These are phyloP conservation scores for Graptemys geographica DNA, from an alignment of 2,797 vertebrate species.

Conservation along the genomic window DNA sequence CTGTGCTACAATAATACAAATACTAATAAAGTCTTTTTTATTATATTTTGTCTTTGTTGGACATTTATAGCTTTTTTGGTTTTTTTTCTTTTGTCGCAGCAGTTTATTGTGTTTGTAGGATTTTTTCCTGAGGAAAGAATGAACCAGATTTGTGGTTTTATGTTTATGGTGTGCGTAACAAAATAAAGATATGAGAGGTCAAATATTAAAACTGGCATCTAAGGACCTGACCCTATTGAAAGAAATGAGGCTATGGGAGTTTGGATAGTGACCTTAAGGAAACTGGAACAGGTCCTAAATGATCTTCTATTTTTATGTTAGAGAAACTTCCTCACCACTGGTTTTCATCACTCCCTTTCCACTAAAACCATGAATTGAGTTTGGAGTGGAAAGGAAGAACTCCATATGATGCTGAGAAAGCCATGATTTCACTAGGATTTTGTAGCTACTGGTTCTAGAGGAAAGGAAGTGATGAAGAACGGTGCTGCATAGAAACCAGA, in stretches of 20 bases:
- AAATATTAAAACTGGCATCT: background rate
- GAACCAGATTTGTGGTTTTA: background rate
- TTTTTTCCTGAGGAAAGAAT: background rate
- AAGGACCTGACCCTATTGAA: background rate
- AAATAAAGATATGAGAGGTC: background rate
- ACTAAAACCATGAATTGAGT: background rate
- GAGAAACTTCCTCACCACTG: background rate
- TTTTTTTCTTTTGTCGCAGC: background rate
- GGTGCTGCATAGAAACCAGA: background rate
- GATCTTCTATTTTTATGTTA: background rate
- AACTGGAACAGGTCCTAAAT: background rate
- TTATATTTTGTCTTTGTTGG: background rate
- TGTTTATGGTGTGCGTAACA: background rate
- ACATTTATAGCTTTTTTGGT: background rate
- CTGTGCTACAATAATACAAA: background rate
- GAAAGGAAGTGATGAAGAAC: background rate
- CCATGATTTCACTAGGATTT: background rate
- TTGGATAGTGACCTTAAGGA: background rate
- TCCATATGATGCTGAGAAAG: background rate
- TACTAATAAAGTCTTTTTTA: background rate
- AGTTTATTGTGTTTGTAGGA: background rate
- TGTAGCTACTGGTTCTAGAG: background rate
- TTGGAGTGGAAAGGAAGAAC: background rate
- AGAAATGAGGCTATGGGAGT: background rate
- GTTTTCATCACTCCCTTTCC: background rate